Evolutionary conservation across 2,113 vertebrate species (phyloP), one percentile per base, ranked within the genome.

Genomic region (Tauraco erythrolophus): DNA sequence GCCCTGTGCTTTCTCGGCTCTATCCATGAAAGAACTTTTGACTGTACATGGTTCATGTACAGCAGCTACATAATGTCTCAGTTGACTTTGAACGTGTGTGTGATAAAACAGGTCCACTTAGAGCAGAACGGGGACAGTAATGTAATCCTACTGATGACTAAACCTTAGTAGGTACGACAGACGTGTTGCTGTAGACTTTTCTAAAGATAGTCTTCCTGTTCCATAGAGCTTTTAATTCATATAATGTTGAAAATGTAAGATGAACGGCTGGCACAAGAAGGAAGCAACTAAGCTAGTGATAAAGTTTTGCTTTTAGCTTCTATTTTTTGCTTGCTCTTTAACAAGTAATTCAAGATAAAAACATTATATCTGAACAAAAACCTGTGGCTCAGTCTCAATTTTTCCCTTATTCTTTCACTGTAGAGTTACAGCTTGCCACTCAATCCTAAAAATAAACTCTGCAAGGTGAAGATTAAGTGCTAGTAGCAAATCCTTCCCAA

Each of bases 401-500:
- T 88, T 70, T 37, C 3, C 27, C 33, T 56, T 91, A 21, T 60
- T 78, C 56, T 87, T 81, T 70, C 45, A 51, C n/a, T 86, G 21
- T 50, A 24, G 35, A 89, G 27, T 89, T 91, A 60, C 53, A 84
- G 30, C 64, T 87, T 95, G 80, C 37, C 53, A 71, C 51, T 75
- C 77, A 91, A 9, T 64, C 53, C 61, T 94, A 62, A 82, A 93
- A 89, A 91, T 89, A 95, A 84, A 78, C 33, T 69, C 45, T 51
- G 0, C 41, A 75, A 94, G 80, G 74, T 95, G 80, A 89, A 89
- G 92, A 86, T 94, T 82, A 92, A 94, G 72, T 92, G 71, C 48
- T 74, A n/a, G 48, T 72, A 72, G 77, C 83, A 95, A 95, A 92
- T 92, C 61, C 65, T 89, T 92, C 69, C 43, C 61, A n/a, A 27